phyloP scores from a whole-genome alignment of 2,113 vertebrate genomes.

The Nothoprocta pentlandii region DNA sequence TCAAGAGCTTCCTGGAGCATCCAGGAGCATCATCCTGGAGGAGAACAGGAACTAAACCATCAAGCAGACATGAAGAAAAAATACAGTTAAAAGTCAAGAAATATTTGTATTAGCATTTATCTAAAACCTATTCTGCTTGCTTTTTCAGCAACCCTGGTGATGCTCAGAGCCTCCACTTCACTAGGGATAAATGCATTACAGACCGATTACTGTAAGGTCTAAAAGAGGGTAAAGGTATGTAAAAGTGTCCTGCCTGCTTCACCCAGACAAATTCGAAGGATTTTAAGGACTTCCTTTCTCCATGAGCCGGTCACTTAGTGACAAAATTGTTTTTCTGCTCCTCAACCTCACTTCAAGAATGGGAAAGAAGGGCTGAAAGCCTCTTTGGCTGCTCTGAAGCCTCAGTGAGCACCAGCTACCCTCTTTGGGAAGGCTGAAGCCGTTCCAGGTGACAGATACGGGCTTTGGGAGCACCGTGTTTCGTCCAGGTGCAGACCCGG shows the following conservation, averaged over 20 bases:
- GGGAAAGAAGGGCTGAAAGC: not conserved
- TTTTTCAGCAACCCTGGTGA: not conserved
- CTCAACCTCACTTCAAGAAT: fast-evolving
- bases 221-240: not conserved
- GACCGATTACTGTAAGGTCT: not conserved
- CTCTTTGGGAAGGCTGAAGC: not conserved
- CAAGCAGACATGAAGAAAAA: not conserved
- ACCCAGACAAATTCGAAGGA: not conserved
- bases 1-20: not conserved
- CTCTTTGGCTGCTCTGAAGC: not conserved
- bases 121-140: not conserved
- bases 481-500: fast-evolving
- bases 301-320: fast-evolving
- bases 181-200: not conserved
- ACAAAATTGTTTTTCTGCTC: not conserved
- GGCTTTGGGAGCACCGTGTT: not conserved
- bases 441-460: not conserved
- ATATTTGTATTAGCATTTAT: not conserved
- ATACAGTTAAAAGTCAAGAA: not conserved
- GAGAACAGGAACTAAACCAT: not conserved
- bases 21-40: not conserved
- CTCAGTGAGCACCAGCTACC: fast-evolving
- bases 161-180: fast-evolving
- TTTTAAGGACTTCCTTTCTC: not conserved
- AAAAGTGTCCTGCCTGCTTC: not conserved